These are phyloP conservation scores for Andrena bucephala DNA, from an alignment of 2,888 invertebrate genomes.

Conservation along the genomic window DNA sequence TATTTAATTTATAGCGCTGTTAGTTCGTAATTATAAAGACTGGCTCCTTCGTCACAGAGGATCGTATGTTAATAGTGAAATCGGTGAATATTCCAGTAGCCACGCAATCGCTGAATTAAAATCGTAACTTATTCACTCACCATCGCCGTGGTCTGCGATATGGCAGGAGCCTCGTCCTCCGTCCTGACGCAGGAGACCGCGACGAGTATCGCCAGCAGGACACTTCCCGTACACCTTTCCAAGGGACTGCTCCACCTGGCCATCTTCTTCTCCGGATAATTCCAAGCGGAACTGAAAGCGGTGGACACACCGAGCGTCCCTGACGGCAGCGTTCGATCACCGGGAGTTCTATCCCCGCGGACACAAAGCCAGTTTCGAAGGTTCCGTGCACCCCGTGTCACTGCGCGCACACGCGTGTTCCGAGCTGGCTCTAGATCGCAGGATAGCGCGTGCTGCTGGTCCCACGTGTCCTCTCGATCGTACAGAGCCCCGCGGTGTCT, in stretches of 20 bases:
- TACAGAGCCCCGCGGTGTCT: background rate
- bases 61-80: no score
- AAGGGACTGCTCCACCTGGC: slow-evolving; percentile 44
- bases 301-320: no score
- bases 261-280: slow-evolving; percentile 43
- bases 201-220: slow-evolving; percentile 47
- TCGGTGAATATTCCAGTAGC: background rate
- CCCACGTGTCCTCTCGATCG: slow-evolving; percentile 49
- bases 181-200: slow-evolving; percentile 60
- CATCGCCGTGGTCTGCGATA: slow-evolving; percentile 79
- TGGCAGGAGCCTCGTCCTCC: slow-evolving; percentile 59
- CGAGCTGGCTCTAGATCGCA: slow-evolving; percentile 33
- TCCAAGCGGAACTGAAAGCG: background rate
- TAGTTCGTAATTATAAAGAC: no score
- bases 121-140: slow-evolving; percentile 71
- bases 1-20: no score
- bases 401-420: slow-evolving; percentile 59
- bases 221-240: slow-evolving; percentile 41
- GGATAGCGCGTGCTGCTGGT: slow-evolving; percentile 24
- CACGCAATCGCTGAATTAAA: background rate
- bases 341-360: background rate
- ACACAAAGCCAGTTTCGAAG: background rate
- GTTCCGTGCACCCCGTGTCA: slow-evolving; percentile 41
- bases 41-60: no score
- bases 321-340: slow-evolving; percentile 19